Conservation (phyloP, 64 coral and sea anemone species). For the Acropora tenuis region DNA sequence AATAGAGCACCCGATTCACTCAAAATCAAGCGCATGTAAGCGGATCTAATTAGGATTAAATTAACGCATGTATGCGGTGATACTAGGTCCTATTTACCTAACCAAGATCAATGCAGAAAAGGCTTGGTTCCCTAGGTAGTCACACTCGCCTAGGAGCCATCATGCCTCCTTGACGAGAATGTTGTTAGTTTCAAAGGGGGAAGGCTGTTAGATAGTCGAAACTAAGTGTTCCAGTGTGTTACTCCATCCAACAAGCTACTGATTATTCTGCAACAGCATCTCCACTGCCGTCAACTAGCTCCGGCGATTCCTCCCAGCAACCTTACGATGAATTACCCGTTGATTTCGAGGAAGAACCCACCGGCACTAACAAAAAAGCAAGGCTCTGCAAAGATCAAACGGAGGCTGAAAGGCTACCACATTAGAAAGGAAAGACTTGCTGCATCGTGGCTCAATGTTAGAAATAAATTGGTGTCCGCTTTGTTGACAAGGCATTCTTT, state of each 20-base stretch:
- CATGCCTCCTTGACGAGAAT: background rate
- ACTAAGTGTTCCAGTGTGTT: background rate
- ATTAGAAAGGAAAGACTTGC: background rate
- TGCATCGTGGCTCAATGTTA: background rate
- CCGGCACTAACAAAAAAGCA: background rate
- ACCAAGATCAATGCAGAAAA: background rate
- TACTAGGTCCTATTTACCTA: too few relatives aligned
- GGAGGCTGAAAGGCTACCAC: background rate
- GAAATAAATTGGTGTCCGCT: background rate
- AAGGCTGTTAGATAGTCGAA: background rate
- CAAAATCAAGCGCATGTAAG: too few relatives aligned
- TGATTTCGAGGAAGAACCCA: background rate
- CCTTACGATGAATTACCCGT: background rate
- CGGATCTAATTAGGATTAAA: too few relatives aligned
- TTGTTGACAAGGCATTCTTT: background rate
- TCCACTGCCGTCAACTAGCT: background rate
- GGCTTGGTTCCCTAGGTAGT: background rate
- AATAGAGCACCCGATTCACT: too few relatives aligned
- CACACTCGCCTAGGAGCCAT: background rate
- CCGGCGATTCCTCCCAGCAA: background rate
- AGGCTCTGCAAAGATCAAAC: background rate
- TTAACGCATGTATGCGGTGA: too few relatives aligned
- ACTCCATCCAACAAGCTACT: background rate
- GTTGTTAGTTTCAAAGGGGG: slow-evolving; percentile 9
- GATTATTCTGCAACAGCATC: background rate